Evolutionary conservation across 1,140 invertebrate genomes (phyloP).

Genomic region (Magallana gigas): DNA sequence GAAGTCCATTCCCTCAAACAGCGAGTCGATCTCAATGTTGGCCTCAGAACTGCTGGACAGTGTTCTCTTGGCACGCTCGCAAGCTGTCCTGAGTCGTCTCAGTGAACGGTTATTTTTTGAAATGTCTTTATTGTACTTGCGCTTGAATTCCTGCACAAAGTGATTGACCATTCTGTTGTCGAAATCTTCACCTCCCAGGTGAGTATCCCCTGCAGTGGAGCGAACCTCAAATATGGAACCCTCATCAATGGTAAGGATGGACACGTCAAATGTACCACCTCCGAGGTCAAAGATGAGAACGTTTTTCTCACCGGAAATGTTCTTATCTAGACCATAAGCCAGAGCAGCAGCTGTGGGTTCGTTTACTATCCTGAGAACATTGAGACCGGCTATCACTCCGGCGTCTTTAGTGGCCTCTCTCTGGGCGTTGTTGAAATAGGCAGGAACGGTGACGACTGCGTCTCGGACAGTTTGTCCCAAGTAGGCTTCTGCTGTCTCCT

Average conservation of each 20-base stretch:
- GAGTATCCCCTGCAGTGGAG: slow-evolving; percentile 84
- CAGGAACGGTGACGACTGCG: slow-evolving; percentile 79
- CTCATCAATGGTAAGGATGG: slow-evolving; percentile 83
- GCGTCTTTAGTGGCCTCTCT: slow-evolving; percentile 79
- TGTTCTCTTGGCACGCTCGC: slow-evolving; percentile 96
- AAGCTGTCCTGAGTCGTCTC: slow-evolving; percentile 93
- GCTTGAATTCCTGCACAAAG: slow-evolving; percentile 97
- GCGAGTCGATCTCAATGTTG: slow-evolving; percentile 87
- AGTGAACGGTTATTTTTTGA: slow-evolving; percentile 92
- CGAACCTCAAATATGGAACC: slow-evolving; percentile 84
- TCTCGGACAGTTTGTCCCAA: slow-evolving; percentile 83
- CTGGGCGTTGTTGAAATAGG: slow-evolving; percentile 79
- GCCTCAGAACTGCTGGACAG: slow-evolving; percentile 95
- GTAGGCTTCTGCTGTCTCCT: slow-evolving; percentile 91
- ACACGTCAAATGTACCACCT: slow-evolving; percentile 72
- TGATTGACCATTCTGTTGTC: slow-evolving; percentile 87
- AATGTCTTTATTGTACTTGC: slow-evolving; percentile 97
- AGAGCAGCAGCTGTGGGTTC: slow-evolving; percentile 80
- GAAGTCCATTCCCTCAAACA: slow-evolving; percentile 97
- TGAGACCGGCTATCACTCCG: slow-evolving; percentile 81
- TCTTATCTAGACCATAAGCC: slow-evolving; percentile 82
- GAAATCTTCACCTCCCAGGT: slow-evolving; percentile 85
- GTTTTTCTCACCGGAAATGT: slow-evolving; percentile 69
- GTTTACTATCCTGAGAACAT: slow-evolving; percentile 80
- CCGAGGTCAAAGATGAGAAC: slow-evolving; percentile 68